These are phyloP conservation scores for Conomelus anceps DNA, from an alignment of 2,888 invertebrate species.

Conservation along the genomic window DNA sequence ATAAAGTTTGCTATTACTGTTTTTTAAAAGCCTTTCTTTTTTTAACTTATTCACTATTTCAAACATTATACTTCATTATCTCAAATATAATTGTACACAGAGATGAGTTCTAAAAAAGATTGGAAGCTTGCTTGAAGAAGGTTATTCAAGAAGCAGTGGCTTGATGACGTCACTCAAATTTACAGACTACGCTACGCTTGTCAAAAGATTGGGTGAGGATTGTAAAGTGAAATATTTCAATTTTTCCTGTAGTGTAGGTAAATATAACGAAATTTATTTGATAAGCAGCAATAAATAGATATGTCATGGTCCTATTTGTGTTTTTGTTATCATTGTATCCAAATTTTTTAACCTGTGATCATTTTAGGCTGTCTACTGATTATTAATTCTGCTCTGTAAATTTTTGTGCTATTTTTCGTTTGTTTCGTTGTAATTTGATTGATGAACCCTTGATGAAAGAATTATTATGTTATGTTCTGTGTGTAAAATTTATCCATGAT, in stretches of 20 bases:
- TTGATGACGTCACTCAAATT: not conserved
- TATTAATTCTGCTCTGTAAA: not conserved
- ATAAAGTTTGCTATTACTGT: too few relatives aligned
- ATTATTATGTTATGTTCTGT: not conserved
- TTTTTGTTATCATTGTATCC: not conserved
- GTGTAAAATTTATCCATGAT: not conserved
- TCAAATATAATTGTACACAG: too few relatives aligned
- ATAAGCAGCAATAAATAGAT: not conserved
- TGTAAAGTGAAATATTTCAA: not conserved
- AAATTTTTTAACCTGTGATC: not conserved
- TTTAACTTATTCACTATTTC: too few relatives aligned
- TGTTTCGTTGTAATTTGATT: not conserved
- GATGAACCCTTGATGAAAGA: not conserved
- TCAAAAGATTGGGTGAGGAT: not conserved
- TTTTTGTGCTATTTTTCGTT: not conserved
- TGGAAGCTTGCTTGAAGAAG: not conserved
- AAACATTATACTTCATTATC: too few relatives aligned
- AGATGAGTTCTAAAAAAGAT: too few relatives aligned
- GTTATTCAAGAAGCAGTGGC: not conserved
- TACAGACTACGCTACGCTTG: not conserved
- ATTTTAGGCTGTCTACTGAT: not conserved
- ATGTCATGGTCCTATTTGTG: not conserved
- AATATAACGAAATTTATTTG: not conserved
- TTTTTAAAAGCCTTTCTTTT: too few relatives aligned
- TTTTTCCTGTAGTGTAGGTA: not conserved